A percentile compares a stretch with the other conserved stretches of the same genome.
These are phyloP conservation scores for Nothura maculosa DNA, from an alignment of 2,797 vertebrate species.

Conservation along the genomic window DNA sequence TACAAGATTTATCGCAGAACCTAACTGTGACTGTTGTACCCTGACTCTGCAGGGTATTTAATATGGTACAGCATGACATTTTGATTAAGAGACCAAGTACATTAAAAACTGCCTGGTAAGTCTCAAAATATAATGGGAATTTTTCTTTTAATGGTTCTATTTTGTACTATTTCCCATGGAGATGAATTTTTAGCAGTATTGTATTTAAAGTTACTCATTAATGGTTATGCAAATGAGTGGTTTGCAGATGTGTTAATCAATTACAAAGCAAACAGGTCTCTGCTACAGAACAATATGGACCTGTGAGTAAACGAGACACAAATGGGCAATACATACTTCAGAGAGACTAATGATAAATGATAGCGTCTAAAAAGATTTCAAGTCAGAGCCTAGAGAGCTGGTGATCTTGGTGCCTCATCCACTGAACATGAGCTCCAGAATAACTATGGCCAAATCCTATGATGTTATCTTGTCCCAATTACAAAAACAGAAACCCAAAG, in stretches of 20 bases:
- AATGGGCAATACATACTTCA: neutral
- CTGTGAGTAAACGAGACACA: neutral
- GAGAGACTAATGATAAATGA: neutral
- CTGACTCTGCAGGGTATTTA: neutral
- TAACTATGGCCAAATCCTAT: neutral
- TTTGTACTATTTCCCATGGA: neutral
- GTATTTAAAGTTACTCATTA: neutral
- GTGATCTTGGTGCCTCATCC: neutral
- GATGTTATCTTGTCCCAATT: neutral
- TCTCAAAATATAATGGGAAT: neutral
- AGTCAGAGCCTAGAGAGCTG: neutral
- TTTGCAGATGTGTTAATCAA: neutral
- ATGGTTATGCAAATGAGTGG: neutral
- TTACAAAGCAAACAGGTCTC: neutral
- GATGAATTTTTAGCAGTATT: neutral
- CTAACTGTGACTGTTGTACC: neutral
- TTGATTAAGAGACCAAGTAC: conserved; percentile 37
- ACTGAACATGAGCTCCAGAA: neutral
- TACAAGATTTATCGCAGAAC: neutral
- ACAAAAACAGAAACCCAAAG: neutral
- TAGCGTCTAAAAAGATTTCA: neutral
- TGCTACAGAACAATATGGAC: neutral
- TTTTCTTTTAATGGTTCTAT: neutral
- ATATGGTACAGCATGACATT: neutral
- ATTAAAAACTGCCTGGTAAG: neutral